These are phyloP conservation scores for Melanargia galathea DNA, from an alignment of 2,888 invertebrate species.

Conservation along the genomic window DNA sequence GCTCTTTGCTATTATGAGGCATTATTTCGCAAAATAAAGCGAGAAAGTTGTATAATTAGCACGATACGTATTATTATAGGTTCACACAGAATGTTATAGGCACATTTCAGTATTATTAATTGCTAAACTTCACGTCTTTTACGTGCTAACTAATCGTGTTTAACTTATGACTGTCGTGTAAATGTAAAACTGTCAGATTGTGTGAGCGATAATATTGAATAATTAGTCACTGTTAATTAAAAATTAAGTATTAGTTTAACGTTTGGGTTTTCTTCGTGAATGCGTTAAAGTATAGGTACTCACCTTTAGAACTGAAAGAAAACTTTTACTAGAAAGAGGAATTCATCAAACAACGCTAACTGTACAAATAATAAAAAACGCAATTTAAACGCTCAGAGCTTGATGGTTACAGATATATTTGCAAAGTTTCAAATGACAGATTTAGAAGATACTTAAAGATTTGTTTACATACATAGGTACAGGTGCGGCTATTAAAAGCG, in stretches of 20 bases:
- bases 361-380: no score
- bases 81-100: background rate
- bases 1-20: no score
- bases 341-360: no score
- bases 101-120: background rate
- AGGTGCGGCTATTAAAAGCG: no score
- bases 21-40: background rate
- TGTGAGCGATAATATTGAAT: background rate
- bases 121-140: background rate
- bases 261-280: background rate
- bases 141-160: constrained; percentile 1
- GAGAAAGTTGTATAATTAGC: background rate
- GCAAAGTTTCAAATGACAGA: no score
- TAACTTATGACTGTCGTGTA: background rate
- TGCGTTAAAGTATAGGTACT: no score
- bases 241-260: background rate
- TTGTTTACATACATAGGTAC: no score
- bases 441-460: no score
- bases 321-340: no score
- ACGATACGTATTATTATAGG: background rate
- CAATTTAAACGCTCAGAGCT: no score
- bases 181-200: background rate
- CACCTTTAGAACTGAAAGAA: no score
- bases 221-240: background rate
- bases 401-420: no score